Conservation (phyloP, 2,797 vertebrate genomes). For the Sebastes iracundus region DNA sequence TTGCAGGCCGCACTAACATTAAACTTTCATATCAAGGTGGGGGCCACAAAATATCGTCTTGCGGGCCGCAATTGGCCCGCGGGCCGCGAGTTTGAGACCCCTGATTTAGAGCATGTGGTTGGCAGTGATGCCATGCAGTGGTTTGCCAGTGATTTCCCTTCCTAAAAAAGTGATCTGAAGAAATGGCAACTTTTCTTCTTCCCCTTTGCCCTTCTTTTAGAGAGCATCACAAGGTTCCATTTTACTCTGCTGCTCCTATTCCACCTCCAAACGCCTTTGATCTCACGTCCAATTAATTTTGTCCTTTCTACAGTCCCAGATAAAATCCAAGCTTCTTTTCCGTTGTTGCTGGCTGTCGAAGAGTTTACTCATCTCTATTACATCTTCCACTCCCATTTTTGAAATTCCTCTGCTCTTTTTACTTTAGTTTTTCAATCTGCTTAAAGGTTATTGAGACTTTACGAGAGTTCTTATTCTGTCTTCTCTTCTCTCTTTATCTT, state of each 20-base stretch:
- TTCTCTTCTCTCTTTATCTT: neutral
- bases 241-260: constrained; percentile 30
- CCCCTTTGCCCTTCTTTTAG: constrained; percentile 1
- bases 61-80: no score
- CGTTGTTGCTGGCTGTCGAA: constrained; percentile 14
- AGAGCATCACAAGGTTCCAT: constrained; percentile 11
- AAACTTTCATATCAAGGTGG: no score
- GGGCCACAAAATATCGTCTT: no score
- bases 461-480: neutral
- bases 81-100: no score
- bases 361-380: constrained; percentile 23
- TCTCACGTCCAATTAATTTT: constrained; percentile 56
- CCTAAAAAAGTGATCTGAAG: neutral
- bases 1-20: no score
- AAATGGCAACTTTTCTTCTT: neutral
- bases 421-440: constrained; percentile 22
- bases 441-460: constrained; percentile 27
- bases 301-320: constrained; percentile 36
- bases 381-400: constrained; percentile 2
- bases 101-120: no score
- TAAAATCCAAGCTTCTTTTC: constrained; percentile 24
- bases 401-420: constrained; percentile 31
- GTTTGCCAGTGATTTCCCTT: neutral
- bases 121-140: neutral
- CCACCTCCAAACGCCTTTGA: constrained; percentile 50